Conservation (phyloP, 2,888 invertebrate genomes). For the Tyria jacobaeae region DNA sequence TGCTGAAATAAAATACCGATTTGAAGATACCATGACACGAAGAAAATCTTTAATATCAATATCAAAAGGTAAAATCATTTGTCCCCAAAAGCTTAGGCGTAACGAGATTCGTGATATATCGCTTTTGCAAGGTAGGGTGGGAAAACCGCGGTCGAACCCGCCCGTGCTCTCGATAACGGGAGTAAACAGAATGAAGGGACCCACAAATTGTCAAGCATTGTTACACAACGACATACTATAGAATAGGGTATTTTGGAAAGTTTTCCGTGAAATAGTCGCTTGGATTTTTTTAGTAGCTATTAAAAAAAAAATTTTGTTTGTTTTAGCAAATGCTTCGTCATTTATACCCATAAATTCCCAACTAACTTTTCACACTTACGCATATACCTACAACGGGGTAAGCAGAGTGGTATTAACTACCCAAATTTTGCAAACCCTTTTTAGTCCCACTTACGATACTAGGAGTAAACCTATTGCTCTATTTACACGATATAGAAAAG, state of each 20-base stretch:
- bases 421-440: no score
- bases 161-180: slow-evolving; percentile 24
- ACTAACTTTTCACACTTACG: no score
- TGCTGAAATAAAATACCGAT: slow-evolving; percentile 9
- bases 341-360: neutral
- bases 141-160: slow-evolving; percentile 18
- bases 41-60: slow-evolving; percentile 22
- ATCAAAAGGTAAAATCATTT: slow-evolving; percentile 32
- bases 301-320: neutral
- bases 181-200: slow-evolving; percentile 37
- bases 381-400: no score
- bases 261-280: slow-evolving; percentile 7
- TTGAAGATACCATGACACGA: neutral
- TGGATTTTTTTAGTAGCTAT: neutral
- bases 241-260: slow-evolving; percentile 12
- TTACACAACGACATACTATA: slow-evolving; percentile 16
- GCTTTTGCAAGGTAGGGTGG: slow-evolving; percentile 10
- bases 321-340: neutral
- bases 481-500: no score
- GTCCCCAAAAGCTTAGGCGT: slow-evolving; percentile 26
- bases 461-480: no score
- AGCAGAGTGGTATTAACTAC: no score
- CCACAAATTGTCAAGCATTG: slow-evolving; percentile 43
- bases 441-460: no score
- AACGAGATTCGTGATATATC: slow-evolving; percentile 31